These are phyloP conservation scores for Rhamnusium bicolor DNA, from an alignment of 2,888 invertebrate species.

Conservation along the genomic window DNA sequence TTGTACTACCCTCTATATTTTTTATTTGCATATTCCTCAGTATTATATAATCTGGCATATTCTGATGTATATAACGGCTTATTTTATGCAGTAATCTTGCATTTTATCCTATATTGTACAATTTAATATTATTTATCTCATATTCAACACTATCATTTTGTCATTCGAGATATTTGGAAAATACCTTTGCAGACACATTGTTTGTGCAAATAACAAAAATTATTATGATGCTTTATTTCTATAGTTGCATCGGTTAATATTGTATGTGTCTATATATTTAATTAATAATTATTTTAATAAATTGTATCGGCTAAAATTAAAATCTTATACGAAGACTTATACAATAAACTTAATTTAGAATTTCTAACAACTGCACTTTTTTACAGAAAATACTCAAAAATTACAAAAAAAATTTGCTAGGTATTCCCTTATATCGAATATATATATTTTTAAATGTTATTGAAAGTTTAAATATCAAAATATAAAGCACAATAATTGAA, in stretches of 20 bases:
- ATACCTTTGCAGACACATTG: not conserved
- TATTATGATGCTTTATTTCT: not conserved
- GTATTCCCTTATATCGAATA: conserved; percentile 18
- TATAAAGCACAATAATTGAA: conserved; percentile 55
- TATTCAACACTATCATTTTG: conserved; percentile 14
- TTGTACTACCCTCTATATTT: not conserved
- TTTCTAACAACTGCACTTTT: conserved; percentile 20
- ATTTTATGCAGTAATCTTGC: conserved; percentile 24
- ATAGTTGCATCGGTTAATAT: too few species aligned
- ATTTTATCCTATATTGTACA: conserved; percentile 19
- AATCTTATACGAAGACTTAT: not conserved
- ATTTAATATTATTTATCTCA: conserved; percentile 10
- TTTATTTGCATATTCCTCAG: conserved; percentile 35
- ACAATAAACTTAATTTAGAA: not conserved
- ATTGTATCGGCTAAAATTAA: not conserved
- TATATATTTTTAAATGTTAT: conserved; percentile 37
- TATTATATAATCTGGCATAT: conserved; percentile 35
- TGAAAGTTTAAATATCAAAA: conserved; percentile 51
- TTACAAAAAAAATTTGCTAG: conserved; percentile 12
- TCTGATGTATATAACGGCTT: conserved; percentile 30
- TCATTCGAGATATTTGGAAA: conserved; percentile 8
- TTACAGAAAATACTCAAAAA: conserved; percentile 10
- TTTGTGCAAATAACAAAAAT: not conserved
- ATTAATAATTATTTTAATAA: not conserved
- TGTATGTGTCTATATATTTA: not conserved